Evolutionary conservation across 2,113 vertebrate genomes (phyloP).

Genomic region (Brachionichthys hirsutus): DNA sequence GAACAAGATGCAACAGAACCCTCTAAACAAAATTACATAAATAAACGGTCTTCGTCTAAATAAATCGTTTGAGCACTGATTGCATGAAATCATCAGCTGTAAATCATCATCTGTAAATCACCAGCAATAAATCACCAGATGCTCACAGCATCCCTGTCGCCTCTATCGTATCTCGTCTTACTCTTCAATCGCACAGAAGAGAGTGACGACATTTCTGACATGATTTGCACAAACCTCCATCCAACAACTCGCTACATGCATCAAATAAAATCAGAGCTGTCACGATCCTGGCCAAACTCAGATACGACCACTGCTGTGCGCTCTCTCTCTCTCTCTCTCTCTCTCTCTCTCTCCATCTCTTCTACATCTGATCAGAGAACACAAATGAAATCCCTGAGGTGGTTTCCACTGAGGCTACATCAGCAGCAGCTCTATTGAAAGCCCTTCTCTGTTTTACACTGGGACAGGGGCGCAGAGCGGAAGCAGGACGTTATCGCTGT

Average conservation of each 20-base stretch:
- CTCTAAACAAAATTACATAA: no score
- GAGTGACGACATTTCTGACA: no score
- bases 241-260: conserved; percentile 8
- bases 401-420: conserved; percentile 60
- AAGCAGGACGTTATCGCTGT: conserved; percentile 53
- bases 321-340: conserved; percentile 42
- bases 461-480: conserved; percentile 36
- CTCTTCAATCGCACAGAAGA: no score
- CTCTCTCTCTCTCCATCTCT: conserved; percentile 39
- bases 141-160: no score
- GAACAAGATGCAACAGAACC: no score
- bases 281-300: conserved; percentile 3
- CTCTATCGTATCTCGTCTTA: no score
- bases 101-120: background rate
- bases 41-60: conserved; percentile 33
- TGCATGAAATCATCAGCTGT: conserved; percentile 40
- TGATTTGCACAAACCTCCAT: no score
- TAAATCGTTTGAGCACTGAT: conserved; percentile 32
- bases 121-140: no score
- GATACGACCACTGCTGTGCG: conserved; percentile 21
- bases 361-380: conserved; percentile 44
- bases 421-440: conserved; percentile 47
- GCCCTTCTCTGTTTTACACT: conserved; percentile 19
- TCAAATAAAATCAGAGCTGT: conserved; percentile 18
- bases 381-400: conserved; percentile 50